Base-by-base conservation (phyloP, 2,113 vertebrate species). In the Prinia subflava region DNA sequence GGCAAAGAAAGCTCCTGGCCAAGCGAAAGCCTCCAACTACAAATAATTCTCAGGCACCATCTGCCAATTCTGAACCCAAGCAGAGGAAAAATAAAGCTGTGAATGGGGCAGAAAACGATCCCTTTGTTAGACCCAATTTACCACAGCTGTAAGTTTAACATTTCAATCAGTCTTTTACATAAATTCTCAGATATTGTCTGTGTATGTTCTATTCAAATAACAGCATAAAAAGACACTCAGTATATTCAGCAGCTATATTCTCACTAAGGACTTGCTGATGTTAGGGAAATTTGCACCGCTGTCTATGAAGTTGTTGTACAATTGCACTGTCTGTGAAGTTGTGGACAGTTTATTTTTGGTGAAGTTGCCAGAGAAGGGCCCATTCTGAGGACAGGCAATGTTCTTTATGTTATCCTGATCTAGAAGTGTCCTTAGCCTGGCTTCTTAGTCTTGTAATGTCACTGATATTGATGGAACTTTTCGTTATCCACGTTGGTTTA, bases 21-120 rank as follows among this genome's bases (percentile, higher is more conserved):
- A 99, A 99, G 97, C 98, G 99, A 96, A 99, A 99, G 97, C 99
- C 99, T 90, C 98, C 99, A 56, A 97, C 99, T 92, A 98, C 98
- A 96, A 99, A 98, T 98, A 99, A 98, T 98, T 98, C 99, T 97
- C 99, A 99, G 98, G 97, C 98, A 93, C 99, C 98, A 88, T 98
- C 98, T 96, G 98, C 99, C 95, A 99, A 99, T 98, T 99, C 99
- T 62, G 99, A 99, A 98, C 99, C 99, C 97, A 99, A 99, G 98
- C 99, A 99, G 98, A 98, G 99, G 95, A 99, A 99, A 98, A 99
- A 99, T 97, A 99, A 99, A 98, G 99, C 99, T 77, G 98, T 99
- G 97, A 99, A 99, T 84, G 99, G 99, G 97, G 98, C 99, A 83
- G 99, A 99, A 98, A 99, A 98, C n/a, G 99, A 99, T 98, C 99